phyloP scores from a whole-genome alignment of 1,140 invertebrate species.

The Danaus melanippus region DNA sequence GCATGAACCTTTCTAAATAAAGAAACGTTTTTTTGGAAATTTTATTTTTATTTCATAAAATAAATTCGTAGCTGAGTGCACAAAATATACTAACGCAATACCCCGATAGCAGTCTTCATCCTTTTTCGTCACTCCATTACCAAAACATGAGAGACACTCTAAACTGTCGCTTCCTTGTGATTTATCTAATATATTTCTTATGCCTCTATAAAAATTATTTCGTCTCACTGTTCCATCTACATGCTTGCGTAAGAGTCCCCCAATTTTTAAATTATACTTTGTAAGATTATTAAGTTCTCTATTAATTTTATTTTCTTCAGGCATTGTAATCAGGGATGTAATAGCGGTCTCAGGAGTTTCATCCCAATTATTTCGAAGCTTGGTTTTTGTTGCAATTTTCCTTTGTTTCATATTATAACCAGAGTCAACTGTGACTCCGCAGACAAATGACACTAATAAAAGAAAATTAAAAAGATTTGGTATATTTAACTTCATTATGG shows the following conservation, averaged over 20 bases:
- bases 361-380: conserved; percentile 25
- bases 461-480: conserved; percentile 26
- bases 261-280: conserved; percentile 27
- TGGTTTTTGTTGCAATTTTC: conserved; percentile 27
- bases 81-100: conserved; percentile 20
- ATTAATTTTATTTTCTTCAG: conserved; percentile 30
- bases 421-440: conserved; percentile 19
- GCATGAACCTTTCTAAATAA: too few species aligned
- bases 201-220: conserved; percentile 8
- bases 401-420: conserved; percentile 25
- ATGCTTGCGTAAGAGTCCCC: conserved; percentile 18
- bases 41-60: too few species aligned
- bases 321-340: conserved; percentile 24
- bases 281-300: conserved; percentile 26
- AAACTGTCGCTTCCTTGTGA: conserved; percentile 13
- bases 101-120: conserved; percentile 34
- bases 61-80: too few species aligned
- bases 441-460: conserved; percentile 28
- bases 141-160: conserved; percentile 30
- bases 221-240: neutral
- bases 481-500: conserved; percentile 22
- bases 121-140: conserved; percentile 17
- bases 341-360: conserved; percentile 24
- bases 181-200: conserved; percentile 6
- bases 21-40: too few species aligned